Conservation (phyloP, 2,113 vertebrate species). For the Erythrolamprus reginae region DNA sequence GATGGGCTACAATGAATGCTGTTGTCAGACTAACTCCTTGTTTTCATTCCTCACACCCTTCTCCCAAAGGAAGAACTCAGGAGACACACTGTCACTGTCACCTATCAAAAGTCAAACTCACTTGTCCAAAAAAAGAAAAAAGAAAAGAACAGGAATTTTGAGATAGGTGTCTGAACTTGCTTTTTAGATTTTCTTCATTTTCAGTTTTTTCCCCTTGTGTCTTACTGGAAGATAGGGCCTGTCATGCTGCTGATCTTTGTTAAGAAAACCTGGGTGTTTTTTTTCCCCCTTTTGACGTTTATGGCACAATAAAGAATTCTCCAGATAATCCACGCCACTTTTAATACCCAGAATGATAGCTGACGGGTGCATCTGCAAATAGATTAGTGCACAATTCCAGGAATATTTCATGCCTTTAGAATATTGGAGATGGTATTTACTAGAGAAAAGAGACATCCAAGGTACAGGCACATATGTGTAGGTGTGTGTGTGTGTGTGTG, state of each 20-base stretch:
- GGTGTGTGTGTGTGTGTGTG: not conserved
- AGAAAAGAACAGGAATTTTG: not conserved
- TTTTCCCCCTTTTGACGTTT: not conserved
- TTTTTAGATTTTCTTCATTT: not conserved
- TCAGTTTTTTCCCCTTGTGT: not conserved
- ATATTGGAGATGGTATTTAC: not conserved
- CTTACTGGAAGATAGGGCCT: not conserved
- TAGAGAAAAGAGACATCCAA: not conserved
- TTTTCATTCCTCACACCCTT: not conserved
- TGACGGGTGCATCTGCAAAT: not conserved
- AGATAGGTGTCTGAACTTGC: not conserved
- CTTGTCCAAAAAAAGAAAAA: not conserved
- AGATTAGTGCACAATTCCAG: not conserved
- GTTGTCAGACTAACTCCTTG: not conserved
- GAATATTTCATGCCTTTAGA: not conserved
- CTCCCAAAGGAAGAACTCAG: not conserved
- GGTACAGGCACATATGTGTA: not conserved
- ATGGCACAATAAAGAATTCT: not conserved
- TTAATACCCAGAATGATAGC: not conserved
- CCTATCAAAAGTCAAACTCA: not conserved
- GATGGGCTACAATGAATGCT: not conserved
- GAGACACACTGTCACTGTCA: not conserved
- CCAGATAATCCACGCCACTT: not conserved
- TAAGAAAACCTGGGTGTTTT: not conserved
- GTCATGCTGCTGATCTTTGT: not conserved